These are phyloP conservation scores for Ctenopoma kingsleyae DNA, from an alignment of 2,797 vertebrate species.

Conservation along the genomic window DNA sequence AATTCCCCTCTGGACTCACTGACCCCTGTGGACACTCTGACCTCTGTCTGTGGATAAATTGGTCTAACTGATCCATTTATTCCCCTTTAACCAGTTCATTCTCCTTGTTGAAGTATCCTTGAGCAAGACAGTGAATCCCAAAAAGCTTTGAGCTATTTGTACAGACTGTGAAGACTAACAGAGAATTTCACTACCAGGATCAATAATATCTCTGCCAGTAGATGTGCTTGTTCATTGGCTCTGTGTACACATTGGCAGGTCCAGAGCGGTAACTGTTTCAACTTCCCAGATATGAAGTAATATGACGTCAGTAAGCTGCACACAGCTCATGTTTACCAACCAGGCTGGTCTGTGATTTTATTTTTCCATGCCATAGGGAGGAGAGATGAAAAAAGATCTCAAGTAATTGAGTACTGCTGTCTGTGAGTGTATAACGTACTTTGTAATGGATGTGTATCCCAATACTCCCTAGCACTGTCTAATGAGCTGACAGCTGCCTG, in stretches of 20 bases:
- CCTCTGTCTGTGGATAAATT: constrained; percentile 2
- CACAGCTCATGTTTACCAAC: constrained; percentile 41
- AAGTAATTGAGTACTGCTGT: constrained; percentile 13
- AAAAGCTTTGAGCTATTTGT: constrained; percentile 15
- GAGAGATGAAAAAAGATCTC: constrained; percentile 31
- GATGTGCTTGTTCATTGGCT: constrained; percentile 29
- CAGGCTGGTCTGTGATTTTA: not conserved
- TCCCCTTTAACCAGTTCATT: constrained; percentile 23
- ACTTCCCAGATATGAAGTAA: constrained; percentile 36
- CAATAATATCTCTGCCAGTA: constrained; percentile 27
- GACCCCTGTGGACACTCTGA: constrained; percentile 24
- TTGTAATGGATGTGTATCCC: not conserved
- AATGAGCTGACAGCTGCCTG: no score
- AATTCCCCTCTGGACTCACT: constrained; percentile 28
- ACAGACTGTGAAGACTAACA: constrained; percentile 14
- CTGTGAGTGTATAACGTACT: constrained; percentile 17
- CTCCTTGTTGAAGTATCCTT: constrained; percentile 18
- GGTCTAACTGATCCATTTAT: constrained; percentile 11
- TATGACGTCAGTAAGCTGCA: constrained; percentile 39
- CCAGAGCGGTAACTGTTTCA: constrained; percentile 32
- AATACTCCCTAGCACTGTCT: no score
- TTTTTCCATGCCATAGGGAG: constrained; percentile 21
- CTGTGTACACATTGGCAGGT: constrained; percentile 31
- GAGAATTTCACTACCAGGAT: constrained; percentile 19
- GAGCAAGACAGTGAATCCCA: constrained; percentile 7